These are phyloP conservation scores for Chionomys nivalis DNA, from an alignment of 2,113 vertebrate species.

Conservation along the genomic window DNA sequence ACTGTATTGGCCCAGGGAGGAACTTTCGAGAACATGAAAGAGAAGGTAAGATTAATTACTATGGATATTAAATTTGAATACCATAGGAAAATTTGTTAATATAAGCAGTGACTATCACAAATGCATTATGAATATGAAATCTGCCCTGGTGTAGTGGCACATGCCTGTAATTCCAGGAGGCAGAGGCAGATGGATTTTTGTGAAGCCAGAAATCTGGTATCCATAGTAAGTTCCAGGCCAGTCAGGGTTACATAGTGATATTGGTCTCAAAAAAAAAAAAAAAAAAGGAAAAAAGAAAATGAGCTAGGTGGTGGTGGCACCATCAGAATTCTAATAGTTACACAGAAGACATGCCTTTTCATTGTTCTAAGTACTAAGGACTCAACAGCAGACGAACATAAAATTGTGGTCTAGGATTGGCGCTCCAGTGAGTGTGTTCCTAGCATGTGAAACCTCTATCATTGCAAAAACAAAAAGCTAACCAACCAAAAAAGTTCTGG, in stretches of 20 bases:
- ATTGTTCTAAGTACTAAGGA: background rate
- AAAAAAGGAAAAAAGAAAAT: no score
- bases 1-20: constrained; percentile 97
- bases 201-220: background rate
- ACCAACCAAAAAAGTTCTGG: background rate
- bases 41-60: constrained; percentile 90
- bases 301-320: no score
- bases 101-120: background rate
- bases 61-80: constrained; percentile 6
- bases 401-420: background rate
- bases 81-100: constrained; percentile 51
- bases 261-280: no score
- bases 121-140: constrained; percentile 40
- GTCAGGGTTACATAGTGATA: no score
- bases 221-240: background rate
- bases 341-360: background rate
- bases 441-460: background rate
- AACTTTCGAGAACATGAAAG: constrained; percentile 96
- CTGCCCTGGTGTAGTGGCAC: background rate
- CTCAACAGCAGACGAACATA: constrained; percentile 4
- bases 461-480: background rate
- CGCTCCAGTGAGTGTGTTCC: no score
- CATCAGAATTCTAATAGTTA: background rate
- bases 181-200: background rate
- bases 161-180: no score